phyloP scores from a whole-genome alignment of 2,113 vertebrate genomes.

The Trematocara unimaculatum region DNA sequence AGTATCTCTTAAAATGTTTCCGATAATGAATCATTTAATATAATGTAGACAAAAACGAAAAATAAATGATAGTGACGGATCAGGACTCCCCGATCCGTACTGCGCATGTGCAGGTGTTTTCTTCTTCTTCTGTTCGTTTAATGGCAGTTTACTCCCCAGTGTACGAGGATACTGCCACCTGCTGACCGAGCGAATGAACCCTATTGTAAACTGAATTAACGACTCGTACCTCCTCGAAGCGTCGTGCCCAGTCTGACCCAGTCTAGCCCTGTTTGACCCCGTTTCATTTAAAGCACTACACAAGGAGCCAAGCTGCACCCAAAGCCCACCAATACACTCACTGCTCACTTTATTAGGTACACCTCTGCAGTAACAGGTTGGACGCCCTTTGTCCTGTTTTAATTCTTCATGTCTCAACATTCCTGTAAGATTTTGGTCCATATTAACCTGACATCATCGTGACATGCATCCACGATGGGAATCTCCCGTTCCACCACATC shows the following conservation, averaged over 20 bases:
- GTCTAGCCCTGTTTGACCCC: not conserved
- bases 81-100: too few relatives aligned
- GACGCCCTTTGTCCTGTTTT: not conserved
- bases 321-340: not conserved
- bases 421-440: not conserved
- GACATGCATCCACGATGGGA: not conserved
- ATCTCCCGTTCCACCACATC: not conserved
- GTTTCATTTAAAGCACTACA: not conserved
- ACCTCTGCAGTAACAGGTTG: not conserved
- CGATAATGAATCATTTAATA: too few relatives aligned
- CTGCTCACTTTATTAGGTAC: not conserved
- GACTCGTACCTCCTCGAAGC: not conserved
- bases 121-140: too few relatives aligned
- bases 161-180: too few relatives aligned
- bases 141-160: too few relatives aligned
- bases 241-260: not conserved
- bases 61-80: too few relatives aligned
- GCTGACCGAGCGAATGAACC: too few relatives aligned
- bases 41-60: too few relatives aligned
- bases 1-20: too few relatives aligned
- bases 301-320: not conserved
- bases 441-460: not conserved
- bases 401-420: not conserved
- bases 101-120: too few relatives aligned
- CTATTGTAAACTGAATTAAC: not conserved